Percentiles rank a stretch among this genome's conserved stretches.
These are phyloP conservation scores for Cheumatopsyche charites DNA, from an alignment of 1,140 invertebrate genomes.

Conservation along the genomic window DNA sequence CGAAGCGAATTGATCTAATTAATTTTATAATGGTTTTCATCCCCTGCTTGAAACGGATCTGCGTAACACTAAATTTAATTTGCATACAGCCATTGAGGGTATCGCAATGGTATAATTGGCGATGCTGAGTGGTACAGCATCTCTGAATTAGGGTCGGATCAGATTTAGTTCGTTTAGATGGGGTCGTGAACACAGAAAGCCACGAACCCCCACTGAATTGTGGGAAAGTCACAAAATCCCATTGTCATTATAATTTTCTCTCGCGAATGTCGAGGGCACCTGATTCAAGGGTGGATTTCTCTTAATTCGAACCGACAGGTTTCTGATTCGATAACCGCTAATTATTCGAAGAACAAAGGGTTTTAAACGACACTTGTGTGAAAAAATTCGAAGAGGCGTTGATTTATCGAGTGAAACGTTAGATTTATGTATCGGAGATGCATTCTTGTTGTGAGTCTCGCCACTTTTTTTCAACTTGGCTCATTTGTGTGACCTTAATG, in stretches of 20 bases:
- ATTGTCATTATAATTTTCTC: slow-evolving; percentile 36
- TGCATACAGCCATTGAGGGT: slow-evolving; percentile 34
- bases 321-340: neutral
- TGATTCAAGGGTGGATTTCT: slow-evolving; percentile 25
- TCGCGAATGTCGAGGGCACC: slow-evolving; percentile 31
- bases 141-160: slow-evolving; percentile 7
- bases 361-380: neutral
- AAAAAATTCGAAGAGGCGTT: slow-evolving; percentile 4
- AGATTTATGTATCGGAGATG: slow-evolving; percentile 14
- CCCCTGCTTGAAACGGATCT: neutral
- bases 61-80: slow-evolving; percentile 29
- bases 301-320: slow-evolving; percentile 34
- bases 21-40: slow-evolving; percentile 7
- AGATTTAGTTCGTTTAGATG: slow-evolving; percentile 15
- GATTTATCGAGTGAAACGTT: neutral
- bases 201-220: slow-evolving; percentile 16
- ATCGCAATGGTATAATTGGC: slow-evolving; percentile 39
- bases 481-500: slow-evolving; percentile 42
- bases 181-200: slow-evolving; percentile 4
- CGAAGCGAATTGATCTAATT: too few species aligned
- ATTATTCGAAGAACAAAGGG: neutral
- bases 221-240: slow-evolving; percentile 35
- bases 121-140: slow-evolving; percentile 23
- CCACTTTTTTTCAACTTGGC: slow-evolving; percentile 3
- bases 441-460: slow-evolving; percentile 11